Conservation (phyloP, 2,797 vertebrate genomes). For the Tarsius wallacei region DNA sequence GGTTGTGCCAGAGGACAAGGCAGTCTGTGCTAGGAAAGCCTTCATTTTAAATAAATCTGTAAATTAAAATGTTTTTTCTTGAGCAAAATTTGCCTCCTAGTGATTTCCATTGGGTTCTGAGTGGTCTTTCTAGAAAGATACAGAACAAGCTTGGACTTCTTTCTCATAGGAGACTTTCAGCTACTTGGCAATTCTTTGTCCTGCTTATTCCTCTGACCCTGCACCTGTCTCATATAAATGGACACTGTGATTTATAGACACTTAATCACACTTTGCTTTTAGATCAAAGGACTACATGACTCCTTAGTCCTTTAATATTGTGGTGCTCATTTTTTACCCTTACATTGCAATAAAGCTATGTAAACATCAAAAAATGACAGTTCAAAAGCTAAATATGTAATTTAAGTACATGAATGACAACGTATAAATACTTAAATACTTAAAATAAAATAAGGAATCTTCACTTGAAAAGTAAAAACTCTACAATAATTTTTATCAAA, state of each 20-base stretch:
- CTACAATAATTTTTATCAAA: background rate
- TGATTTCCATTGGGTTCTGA: background rate
- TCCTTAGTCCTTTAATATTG: background rate
- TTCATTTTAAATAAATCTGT: background rate
- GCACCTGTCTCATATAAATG: background rate
- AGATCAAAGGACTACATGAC: too few relatives aligned
- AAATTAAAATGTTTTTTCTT: background rate
- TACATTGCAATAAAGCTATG: background rate
- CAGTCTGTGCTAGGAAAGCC: accelerated
- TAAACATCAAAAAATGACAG: background rate
- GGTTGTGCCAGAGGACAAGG: background rate
- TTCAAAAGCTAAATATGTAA: background rate
- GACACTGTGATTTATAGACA: background rate
- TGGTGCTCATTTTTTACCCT: background rate
- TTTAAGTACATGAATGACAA: background rate
- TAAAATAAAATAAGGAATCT: background rate
- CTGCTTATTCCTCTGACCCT: background rate
- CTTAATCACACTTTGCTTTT: background rate
- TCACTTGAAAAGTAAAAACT: background rate
- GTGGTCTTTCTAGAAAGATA: slow-evolving; percentile 40
- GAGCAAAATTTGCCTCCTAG: background rate
- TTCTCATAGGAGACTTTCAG: background rate
- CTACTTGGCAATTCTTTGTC: background rate
- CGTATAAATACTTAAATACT: background rate
- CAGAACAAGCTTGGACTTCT: background rate